phyloP scores from a whole-genome alignment of 2,888 invertebrate species.

The Thalpophila matura region DNA sequence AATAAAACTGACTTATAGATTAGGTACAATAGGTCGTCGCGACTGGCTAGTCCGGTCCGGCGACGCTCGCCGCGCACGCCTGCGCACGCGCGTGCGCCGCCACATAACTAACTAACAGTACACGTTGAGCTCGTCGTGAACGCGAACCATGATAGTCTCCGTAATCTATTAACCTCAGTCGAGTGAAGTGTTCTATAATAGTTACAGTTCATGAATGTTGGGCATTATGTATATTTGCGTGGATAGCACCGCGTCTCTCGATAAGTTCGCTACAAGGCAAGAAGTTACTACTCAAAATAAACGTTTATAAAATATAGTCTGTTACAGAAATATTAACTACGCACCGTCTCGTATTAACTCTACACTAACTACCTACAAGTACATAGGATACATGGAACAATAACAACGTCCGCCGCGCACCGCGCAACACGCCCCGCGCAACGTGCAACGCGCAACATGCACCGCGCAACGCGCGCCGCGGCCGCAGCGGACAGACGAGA shows the following conservation, averaged over 20 bases:
- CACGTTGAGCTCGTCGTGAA: too few relatives aligned
- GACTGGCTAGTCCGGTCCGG: too few relatives aligned
- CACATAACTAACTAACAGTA: too few relatives aligned
- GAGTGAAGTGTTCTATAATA: neutral
- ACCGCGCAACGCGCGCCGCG: neutral
- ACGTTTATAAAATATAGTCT: slow-evolving; percentile 53
- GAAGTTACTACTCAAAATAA: slow-evolving; percentile 50
- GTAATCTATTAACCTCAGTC: too few relatives aligned
- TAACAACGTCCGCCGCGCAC: slow-evolving; percentile 3
- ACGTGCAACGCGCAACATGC: neutral
- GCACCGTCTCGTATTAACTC: slow-evolving; percentile 35
- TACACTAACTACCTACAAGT: slow-evolving; percentile 27
- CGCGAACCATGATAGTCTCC: too few relatives aligned
- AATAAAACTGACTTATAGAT: neutral
- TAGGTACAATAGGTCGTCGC: too few relatives aligned
- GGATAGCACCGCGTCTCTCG: slow-evolving; percentile 64
- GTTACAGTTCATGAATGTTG: neutral
- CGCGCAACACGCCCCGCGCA: neutral
- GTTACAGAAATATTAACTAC: slow-evolving; percentile 36
- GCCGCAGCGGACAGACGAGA: neutral
- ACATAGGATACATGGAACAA: slow-evolving; percentile 41
- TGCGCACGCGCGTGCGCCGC: too few relatives aligned
- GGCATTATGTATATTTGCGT: slow-evolving; percentile 29
- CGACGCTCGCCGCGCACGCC: too few relatives aligned
- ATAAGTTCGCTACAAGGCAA: slow-evolving; percentile 62